These are phyloP conservation scores for Habrosyne pyritoides DNA, from an alignment of 2,888 invertebrate genomes.

Conservation along the genomic window DNA sequence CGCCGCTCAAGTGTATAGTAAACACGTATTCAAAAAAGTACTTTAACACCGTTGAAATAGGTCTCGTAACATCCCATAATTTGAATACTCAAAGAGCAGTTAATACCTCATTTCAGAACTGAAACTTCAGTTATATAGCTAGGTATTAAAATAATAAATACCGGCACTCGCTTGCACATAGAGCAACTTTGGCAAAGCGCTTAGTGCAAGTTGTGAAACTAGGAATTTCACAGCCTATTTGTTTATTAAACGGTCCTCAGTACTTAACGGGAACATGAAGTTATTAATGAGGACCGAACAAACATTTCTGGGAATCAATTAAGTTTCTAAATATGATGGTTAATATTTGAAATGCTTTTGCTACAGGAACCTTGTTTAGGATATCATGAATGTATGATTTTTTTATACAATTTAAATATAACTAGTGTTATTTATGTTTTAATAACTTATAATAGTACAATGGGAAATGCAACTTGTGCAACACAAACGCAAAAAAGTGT, in stretches of 20 bases:
- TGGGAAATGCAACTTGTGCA: no score
- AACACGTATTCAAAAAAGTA: no score
- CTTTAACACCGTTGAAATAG: no score
- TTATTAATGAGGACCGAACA: neutral
- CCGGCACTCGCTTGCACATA: neutral
- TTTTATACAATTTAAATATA: no score
- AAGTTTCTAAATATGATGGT: neutral
- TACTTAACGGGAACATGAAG: neutral
- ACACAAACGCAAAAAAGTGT: no score
- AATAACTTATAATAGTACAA: no score
- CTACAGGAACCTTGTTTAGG: no score
- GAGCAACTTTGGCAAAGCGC: conserved; percentile 1
- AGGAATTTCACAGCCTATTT: neutral
- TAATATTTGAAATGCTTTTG: neutral
- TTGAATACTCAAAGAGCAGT: neutral
- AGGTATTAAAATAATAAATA: neutral
- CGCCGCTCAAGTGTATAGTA: no score
- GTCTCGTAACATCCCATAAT: no score
- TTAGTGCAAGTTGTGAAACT: conserved; percentile 2
- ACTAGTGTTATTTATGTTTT: no score
- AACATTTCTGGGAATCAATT: neutral
- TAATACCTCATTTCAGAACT: neutral
- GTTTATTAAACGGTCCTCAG: neutral
- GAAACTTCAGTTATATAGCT: neutral
- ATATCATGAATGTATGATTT: no score